Evolutionary conservation across 1,140 invertebrate species (phyloP).

Genomic region (Cherax destructor): DNA sequence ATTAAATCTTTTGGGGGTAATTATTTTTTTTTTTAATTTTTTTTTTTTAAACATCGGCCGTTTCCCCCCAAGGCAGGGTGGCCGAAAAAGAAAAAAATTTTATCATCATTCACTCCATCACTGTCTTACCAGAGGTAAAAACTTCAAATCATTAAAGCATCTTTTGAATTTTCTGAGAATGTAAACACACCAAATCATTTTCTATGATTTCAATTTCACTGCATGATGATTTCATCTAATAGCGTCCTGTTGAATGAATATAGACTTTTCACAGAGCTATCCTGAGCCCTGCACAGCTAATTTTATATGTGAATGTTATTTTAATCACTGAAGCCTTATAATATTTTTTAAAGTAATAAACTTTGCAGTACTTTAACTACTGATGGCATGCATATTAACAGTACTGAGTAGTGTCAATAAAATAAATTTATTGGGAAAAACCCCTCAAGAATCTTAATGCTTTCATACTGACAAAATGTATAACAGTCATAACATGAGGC

Average conservation of each 20-base stretch:
- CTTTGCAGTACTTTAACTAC: too few species aligned
- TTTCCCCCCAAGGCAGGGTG: too few species aligned
- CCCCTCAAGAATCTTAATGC: not conserved
- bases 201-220: not conserved
- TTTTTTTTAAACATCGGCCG: too few species aligned
- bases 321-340: not conserved
- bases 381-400: not conserved
- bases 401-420: not conserved
- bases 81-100: too few species aligned
- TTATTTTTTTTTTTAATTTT: too few species aligned
- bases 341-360: not conserved
- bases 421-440: not conserved
- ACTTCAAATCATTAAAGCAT: too few species aligned
- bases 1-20: too few species aligned
- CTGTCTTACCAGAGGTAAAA: too few species aligned
- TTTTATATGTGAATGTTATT: not conserved
- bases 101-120: too few species aligned
- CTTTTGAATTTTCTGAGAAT: not conserved
- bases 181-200: not conserved
- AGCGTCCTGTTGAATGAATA: not conserved
- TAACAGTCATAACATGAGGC: not conserved
- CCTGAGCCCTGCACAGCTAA: not conserved
- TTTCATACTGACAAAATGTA: not conserved
- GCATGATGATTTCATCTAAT: not conserved
- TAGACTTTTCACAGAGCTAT: not conserved